Conservation (phyloP, 2,113 vertebrate species). For the Regulus satrapa region DNA sequence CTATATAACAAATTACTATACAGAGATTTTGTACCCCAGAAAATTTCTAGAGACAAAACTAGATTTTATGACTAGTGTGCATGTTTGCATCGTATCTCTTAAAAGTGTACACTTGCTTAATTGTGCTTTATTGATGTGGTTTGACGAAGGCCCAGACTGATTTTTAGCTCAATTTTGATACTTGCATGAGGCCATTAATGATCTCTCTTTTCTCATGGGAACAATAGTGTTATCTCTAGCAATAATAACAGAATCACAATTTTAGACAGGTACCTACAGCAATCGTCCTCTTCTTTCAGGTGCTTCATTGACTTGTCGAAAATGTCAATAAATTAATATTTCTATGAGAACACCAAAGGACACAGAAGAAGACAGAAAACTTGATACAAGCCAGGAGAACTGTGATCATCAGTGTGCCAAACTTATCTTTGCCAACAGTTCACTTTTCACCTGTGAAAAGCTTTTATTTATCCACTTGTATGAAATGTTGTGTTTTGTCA, state of each 20-base stretch:
- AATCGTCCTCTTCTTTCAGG: neutral
- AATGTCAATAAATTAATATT: neutral
- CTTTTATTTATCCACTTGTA: neutral
- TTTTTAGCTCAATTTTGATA: neutral
- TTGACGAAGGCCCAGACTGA: neutral
- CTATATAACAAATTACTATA: neutral
- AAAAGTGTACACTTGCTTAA: neutral
- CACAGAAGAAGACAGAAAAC: neutral
- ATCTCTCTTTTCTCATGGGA: neutral
- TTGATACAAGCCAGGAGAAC: neutral
- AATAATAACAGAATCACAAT: neutral
- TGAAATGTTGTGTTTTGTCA: neutral
- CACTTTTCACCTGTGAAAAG: neutral
- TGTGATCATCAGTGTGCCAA: fast-evolving
- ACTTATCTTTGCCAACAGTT: neutral
- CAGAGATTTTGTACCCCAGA: neutral
- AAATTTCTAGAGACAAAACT: neutral
- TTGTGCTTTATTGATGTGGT: neutral
- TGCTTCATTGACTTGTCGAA: fast-evolving
- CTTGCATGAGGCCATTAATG: neutral
- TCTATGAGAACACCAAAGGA: neutral
- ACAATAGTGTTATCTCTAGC: neutral
- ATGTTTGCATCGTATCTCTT: neutral
- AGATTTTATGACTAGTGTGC: fast-evolving
- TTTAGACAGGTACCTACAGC: neutral